These are phyloP conservation scores for Noctua janthe DNA, from an alignment of 2,888 invertebrate genomes.

Conservation along the genomic window DNA sequence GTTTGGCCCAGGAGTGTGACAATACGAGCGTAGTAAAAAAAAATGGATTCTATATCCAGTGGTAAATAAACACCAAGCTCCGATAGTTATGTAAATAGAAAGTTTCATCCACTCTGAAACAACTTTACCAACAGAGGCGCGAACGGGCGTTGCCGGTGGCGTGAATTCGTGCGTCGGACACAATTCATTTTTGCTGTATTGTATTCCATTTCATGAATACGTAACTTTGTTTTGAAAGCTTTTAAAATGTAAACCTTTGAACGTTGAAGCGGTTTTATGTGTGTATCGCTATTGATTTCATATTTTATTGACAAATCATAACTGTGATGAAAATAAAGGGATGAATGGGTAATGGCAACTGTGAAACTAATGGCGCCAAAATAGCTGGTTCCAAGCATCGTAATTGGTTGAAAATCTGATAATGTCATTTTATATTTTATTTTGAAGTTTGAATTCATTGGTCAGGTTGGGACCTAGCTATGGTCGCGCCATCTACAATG, in stretches of 20 bases:
- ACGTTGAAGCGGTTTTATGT: neutral
- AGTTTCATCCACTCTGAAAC: constrained; percentile 16
- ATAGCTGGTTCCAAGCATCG: too few relatives aligned
- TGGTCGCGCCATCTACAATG: too few relatives aligned
- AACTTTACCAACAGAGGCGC: constrained; percentile 23
- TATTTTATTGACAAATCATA: constrained; percentile 4
- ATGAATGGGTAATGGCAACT: too few relatives aligned
- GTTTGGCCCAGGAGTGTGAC: too few relatives aligned
- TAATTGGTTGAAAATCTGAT: too few relatives aligned
- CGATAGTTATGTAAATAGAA: neutral
- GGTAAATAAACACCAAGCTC: constrained; percentile 9
- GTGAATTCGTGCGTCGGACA: constrained; percentile 51
- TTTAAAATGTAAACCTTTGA: constrained; percentile 35
- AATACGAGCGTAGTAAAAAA: too few relatives aligned
- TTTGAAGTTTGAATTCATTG: too few relatives aligned
- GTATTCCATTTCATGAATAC: constrained; percentile 56
- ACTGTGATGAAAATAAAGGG: neutral
- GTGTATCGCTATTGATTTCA: constrained; percentile 27
- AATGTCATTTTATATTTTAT: too few relatives aligned
- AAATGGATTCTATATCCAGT: neutral
- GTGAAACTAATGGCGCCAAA: too few relatives aligned
- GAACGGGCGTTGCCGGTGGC: neutral
- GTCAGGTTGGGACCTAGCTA: too few relatives aligned
- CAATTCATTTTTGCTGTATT: constrained; percentile 60
- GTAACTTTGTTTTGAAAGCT: constrained; percentile 52